Base-by-base conservation (phyloP, 2,888 invertebrate species). In the Cerastis rubricosa region DNA sequence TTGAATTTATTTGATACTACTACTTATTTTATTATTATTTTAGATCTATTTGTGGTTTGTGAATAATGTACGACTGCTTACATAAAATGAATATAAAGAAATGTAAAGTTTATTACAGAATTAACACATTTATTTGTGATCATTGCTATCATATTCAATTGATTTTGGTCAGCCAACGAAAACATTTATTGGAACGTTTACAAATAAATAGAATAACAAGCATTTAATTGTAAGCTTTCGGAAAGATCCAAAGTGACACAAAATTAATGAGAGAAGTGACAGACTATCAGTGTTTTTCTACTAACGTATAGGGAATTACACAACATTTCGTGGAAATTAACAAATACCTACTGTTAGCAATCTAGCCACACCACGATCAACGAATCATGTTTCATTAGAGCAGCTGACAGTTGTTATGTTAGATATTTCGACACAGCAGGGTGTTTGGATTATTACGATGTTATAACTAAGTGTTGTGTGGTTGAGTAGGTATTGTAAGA, bases 401-500 rank as follows among this genome's bases (percentile, higher is more conserved):
- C 7, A 35, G 7, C 25, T 25, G 12, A 47, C 17, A 47, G 40
- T n/a, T 40, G 7, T 63, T 3, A 29, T 45, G 45, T 29, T 6
- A 29, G 22, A 59, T n/a, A 64, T 17, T n/a, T 19, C 40, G 40
- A 54, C 69, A 70, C 35, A 61, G 74, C n/a, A n/a, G n/a, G n/a
- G n/a, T 74, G 63, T 74, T 75, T 45, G 8, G 29, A 54, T 74
- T 74, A 49, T 22, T 14, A 68, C 35, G 9, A 40, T 12, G 51
- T 35, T 72, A 74, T 40, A 17, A 19, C 19, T 29, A 63, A 63
- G n/a, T 14, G 29, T 63, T 6, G 19, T 73, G 8, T 54, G 65
- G 57, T 40, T 66, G 57, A n/a, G n/a, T n/a, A n/a, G n/a, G n/a
- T n/a, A n/a, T n/a, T n/a, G n/a, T n/a, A n/a, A n/a, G n/a, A n/a